These are phyloP conservation scores for Alcis repandata DNA, from an alignment of 2,888 invertebrate species.

Conservation along the genomic window DNA sequence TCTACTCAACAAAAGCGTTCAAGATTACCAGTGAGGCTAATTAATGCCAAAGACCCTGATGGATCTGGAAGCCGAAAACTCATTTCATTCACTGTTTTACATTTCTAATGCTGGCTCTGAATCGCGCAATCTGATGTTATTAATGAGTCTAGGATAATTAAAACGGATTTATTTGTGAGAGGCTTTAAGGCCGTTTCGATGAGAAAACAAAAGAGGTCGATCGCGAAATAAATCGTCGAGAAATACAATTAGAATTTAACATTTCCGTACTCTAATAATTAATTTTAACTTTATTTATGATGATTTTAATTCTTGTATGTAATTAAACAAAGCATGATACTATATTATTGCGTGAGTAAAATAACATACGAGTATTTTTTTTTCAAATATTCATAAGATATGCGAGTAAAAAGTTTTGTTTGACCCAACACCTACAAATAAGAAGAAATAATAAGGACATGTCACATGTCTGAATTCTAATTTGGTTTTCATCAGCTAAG, in stretches of 20 bases:
- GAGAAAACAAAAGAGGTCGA: constrained; percentile 13
- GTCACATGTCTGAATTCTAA: no score
- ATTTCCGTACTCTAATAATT: background rate
- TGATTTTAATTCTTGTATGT: no score
- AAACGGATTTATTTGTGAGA: constrained; percentile 66
- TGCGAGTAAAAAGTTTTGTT: no score
- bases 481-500: no score
- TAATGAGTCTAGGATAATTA: constrained; percentile 72
- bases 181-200: constrained; percentile 8
- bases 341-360: no score
- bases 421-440: no score
- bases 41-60: constrained; percentile 62
- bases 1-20: constrained; percentile 50
- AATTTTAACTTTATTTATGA: background rate
- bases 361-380: no score
- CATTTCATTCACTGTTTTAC: constrained; percentile 76
- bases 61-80: constrained; percentile 66
- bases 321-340: no score
- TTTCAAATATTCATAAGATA: no score
- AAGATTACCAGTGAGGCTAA: constrained; percentile 58
- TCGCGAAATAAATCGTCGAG: constrained; percentile 9
- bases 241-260: constrained; percentile 5
- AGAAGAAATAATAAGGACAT: no score
- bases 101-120: constrained; percentile 70
- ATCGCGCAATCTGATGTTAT: constrained; percentile 70